Evolutionary conservation across 2,113 vertebrate species (phyloP), one percentile per base, ranked within the genome.

Genomic region (Dicaeum eximium): DNA sequence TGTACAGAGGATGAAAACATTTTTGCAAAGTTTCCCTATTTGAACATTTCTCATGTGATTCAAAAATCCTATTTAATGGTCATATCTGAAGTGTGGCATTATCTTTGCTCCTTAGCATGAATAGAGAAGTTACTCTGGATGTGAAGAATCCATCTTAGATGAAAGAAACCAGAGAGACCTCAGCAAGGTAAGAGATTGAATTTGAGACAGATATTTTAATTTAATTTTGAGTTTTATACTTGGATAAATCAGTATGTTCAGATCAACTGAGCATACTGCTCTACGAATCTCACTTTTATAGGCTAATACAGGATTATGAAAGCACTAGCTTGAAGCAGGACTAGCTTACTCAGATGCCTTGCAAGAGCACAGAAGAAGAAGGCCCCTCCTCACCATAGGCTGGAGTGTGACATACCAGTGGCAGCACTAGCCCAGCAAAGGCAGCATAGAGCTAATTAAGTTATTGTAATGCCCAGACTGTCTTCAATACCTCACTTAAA

Each of bases 21-120:
- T 95, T 94, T 89, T 92, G 81, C 83, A 92, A 95, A 97, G 93
- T 96, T 97, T 86, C 82, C 51, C 40, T 48, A 50, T 91, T 67
- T 58, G 45, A 77, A 84, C 45, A 25, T 77, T 95, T 85, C 47
- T 88, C 58, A 20, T 53, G 42, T n/a, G 53, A n/a, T 96, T 91
- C 50, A 92, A 89, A 88, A 78, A 77, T 77, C 94, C 65, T 67
- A 3, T 61, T 72, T 95, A 87, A 89, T 58, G 72, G 37, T 97
- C n/a, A 27, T 97, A 96, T 35, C 77, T 94, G 88, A 97, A 90
- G 25, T 66, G 91, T 56, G 94, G 47, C 82, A 7, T 86, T 65
- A 48, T 97, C 65, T 97, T 90, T 25, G 64, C 94, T 97, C 86
- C 18, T 35, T 80, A 66, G 28, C 0, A 0, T 51, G 45, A 92